Conservation (phyloP, 2,113 vertebrate species). For the Ammospiza nelsoni region DNA sequence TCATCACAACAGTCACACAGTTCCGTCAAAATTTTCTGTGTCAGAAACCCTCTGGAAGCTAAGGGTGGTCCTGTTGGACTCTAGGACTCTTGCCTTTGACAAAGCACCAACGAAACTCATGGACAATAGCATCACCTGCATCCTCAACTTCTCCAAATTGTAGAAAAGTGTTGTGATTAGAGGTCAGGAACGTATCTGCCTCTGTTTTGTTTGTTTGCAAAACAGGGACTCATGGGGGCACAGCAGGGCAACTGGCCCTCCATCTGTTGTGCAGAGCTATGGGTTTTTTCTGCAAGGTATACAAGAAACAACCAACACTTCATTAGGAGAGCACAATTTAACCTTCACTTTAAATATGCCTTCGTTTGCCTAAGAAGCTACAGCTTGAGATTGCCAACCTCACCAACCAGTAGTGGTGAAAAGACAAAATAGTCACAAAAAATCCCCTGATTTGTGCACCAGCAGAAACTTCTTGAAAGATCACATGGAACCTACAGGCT, state of each 20-base stretch:
- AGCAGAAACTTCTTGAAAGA: neutral
- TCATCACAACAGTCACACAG: neutral
- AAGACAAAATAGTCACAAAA: neutral
- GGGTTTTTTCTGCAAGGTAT: neutral
- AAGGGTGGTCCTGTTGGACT: neutral
- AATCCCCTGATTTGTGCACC: accelerated
- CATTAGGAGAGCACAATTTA: neutral
- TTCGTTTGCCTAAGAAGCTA: neutral
- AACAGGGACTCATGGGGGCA: neutral
- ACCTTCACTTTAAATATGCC: neutral
- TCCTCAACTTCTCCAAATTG: neutral
- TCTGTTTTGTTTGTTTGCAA: neutral
- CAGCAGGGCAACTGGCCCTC: slow-evolving; percentile 29
- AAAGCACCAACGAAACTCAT: neutral
- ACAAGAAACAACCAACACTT: slow-evolving; percentile 19
- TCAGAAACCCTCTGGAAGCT: neutral
- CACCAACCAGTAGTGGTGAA: neutral
- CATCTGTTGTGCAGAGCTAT: slow-evolving; percentile 26
- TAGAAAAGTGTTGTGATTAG: neutral
- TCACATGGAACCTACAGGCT: neutral
- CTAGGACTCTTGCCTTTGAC: neutral
- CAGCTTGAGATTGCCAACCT: neutral
- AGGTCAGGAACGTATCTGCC: neutral
- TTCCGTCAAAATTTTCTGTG: neutral
- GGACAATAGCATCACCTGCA: neutral